Base-by-base conservation (phyloP, 2,888 invertebrate genomes). In the Arrhopalites spinosus region DNA sequence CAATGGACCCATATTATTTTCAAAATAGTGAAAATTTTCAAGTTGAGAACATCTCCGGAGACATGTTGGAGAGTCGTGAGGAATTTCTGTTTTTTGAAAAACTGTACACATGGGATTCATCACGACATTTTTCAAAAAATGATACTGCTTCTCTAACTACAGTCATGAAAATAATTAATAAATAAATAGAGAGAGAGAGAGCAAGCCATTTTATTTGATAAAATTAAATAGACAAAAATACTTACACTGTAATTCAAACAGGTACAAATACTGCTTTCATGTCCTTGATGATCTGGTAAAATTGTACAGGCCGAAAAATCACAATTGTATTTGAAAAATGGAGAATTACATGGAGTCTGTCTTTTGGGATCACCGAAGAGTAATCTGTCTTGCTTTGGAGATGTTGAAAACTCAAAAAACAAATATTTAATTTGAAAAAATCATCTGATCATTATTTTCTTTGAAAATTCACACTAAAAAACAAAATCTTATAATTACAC, bases 251-350 rank as follows among this genome's bases (percentile, higher is more conserved):
- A 53, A n/a, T 53, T 53, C 20, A 53, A 8, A n/a, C 53, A 53
- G 53, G 53, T 20, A n/a, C 53, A 53, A 53, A 53, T 53, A 5
- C n/a, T n/a, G 23, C 23, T n/a, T n/a, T 23, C 20, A 20, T 20
- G n/a, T 20, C 23, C 15, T 17, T 17, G 3, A 17, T 20, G 50
- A 20, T 53, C 20, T 17, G 53, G 53, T 53, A 20, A 23, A 8
- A 1, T 53, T 8, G 23, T n/a, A 53, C 53, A 53, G n/a, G 23
- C 20, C 1, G 53, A 53, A 5, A 53, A n/a, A 53, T 53, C 53
- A 53, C 53, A 53, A 53, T 53, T 53, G 8, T 53, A 8, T n/a
- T 53, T 53, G 53, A 20, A 53, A 53, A 53, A 53, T 53, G 53
- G 53, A 20, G 20, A 8, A 20, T 53, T 3, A 53, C 53, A 53